Base-by-base conservation (phyloP, 2,888 invertebrate species). In the Petrolisthes cinctipes region DNA sequence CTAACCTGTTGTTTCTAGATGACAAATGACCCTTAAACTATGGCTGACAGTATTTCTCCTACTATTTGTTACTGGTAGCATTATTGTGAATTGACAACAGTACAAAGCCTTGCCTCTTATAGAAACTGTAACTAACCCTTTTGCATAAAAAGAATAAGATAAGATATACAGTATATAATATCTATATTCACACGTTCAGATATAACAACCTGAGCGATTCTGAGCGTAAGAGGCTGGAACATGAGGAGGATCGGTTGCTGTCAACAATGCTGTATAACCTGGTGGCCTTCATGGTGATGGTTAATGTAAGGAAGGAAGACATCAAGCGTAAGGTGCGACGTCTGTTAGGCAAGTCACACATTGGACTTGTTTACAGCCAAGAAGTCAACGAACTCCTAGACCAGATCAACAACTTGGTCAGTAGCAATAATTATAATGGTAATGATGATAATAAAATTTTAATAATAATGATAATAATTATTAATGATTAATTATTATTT, bases 371-470 rank as follows among this genome's bases (percentile, higher is more conserved):
- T 1, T 98, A 99, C 93, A 99, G 99, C 91, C 98, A 98, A 93
- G 98, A 99, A 93, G 97, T 99, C 85, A 99, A 99, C 93, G 96
- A 97, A 92, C 95, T 99, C 23, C 94, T 99, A 54, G 99, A 99
- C 93, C 97, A 98, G 92, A 96, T 99, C 86, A 96, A 96, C 91
- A 97, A 97, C 93, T 94, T 99, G 95, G 98, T 99, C 93, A 94
- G 95, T 61, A 11, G 37, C 37, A 37, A 37, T 37, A 37, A 37
- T 37, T 37, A 37, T 37, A 37, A 37, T 37, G 2, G 1, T 37
- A 37, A 37, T 37, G 37, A 37, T 37, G 37, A 37, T 37, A 37
- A 37, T 37, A 37, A 37, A 0, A 37, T 37, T 37, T 37, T 37
- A 37, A 37, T 37, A 2, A 37, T 37, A 37, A 37, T 37, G 37